phyloP scores from a whole-genome alignment of 2,797 vertebrate species.

The Schizopygopsis pylzovi region DNA sequence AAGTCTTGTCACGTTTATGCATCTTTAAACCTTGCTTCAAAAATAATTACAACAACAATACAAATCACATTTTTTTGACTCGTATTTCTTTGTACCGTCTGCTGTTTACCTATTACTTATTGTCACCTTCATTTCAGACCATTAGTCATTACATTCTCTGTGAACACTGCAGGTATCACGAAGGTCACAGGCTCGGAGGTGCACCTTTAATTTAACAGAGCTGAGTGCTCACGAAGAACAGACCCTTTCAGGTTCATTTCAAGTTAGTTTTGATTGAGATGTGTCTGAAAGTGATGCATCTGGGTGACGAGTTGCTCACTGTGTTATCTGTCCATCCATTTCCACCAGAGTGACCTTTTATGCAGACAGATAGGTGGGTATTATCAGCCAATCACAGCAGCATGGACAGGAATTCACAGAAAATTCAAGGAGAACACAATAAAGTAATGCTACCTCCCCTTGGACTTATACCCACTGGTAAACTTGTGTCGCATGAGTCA shows the following conservation, averaged over 20 bases:
- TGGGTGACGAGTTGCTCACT: neutral
- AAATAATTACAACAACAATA: neutral
- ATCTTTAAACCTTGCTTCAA: neutral
- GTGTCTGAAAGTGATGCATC: neutral
- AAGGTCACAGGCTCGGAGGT: neutral
- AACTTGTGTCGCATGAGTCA: neutral
- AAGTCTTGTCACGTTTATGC: neutral
- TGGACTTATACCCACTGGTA: neutral
- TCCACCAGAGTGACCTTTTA: neutral
- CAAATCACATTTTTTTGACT: neutral
- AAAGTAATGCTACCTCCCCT: neutral
- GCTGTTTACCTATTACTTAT: neutral
- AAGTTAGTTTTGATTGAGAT: neutral
- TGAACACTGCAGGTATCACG: neutral
- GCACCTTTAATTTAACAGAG: constrained; percentile 8
- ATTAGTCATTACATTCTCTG: constrained; percentile 11
- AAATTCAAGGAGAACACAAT: neutral
- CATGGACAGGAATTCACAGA: neutral
- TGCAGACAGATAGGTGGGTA: neutral
- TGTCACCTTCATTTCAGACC: neutral
- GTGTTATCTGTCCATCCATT: neutral
- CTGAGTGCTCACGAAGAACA: constrained; percentile 5
- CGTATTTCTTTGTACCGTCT: neutral
- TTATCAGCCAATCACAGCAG: neutral
- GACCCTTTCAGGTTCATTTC: neutral